Evolutionary conservation across 2,888 invertebrate species (phyloP).

Genomic region (Carabus problematicus): DNA sequence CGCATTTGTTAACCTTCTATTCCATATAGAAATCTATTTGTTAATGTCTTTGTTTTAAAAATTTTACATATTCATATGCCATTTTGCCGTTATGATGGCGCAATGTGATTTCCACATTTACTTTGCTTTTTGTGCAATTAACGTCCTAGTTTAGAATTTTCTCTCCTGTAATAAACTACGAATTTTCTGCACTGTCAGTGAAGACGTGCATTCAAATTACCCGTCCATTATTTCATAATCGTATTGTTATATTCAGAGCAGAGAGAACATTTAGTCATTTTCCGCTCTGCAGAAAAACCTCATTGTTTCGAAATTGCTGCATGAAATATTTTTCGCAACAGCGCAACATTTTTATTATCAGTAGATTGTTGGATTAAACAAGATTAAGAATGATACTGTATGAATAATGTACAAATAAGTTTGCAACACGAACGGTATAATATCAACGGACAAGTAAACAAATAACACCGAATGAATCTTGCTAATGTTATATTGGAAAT

Average conservation of each 20-base stretch:
- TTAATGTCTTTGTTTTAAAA: no score
- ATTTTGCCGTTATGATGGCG: no score
- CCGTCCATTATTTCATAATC: conserved; percentile 8
- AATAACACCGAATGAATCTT: no score
- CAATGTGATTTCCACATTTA: neutral
- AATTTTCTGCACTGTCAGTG: conserved; percentile 8
- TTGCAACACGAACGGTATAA: no score
- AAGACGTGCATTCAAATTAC: conserved; percentile 11
- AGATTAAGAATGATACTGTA: no score
- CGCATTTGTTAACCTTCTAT: no score
- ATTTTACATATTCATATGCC: no score
- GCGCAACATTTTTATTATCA: neutral
- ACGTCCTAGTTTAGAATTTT: conserved; percentile 2
- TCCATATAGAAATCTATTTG: no score
- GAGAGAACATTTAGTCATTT: conserved; percentile 11
- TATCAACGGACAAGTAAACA: no score
- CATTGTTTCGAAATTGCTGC: conserved; percentile 6
- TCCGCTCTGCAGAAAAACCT: conserved; percentile 12
- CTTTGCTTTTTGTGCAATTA: neutral
- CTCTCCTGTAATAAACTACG: neutral
- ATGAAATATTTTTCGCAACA: neutral
- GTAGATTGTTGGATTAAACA: neutral
- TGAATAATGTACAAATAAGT: no score
- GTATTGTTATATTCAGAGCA: conserved; percentile 10
- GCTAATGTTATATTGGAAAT: no score